phyloP scores from a whole-genome alignment of 2,888 invertebrate species.

The Tuta absoluta region DNA sequence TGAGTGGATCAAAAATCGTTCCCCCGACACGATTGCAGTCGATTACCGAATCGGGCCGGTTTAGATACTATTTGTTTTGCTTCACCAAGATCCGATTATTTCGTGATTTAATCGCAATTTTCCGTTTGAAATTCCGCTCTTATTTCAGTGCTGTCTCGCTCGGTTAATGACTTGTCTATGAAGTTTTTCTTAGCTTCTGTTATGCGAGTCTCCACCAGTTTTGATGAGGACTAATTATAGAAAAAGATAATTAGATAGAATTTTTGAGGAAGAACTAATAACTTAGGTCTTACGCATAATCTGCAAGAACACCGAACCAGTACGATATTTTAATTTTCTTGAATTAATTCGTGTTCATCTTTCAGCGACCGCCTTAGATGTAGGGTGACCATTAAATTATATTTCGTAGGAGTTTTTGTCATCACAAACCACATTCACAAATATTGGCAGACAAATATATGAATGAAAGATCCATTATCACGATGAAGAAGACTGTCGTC shows the following conservation, averaged over 20 bases:
- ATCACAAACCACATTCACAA: too few relatives aligned
- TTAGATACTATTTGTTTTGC: conserved; percentile 28
- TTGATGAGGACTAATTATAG: too few relatives aligned
- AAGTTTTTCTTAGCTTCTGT: not conserved
- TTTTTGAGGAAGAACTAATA: too few relatives aligned
- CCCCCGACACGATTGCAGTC: conserved; percentile 39
- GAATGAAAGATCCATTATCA: too few relatives aligned
- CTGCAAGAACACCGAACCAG: conserved; percentile 43
- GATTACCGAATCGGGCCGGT: conserved; percentile 35
- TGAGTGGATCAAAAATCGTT: conserved; percentile 22
- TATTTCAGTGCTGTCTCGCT: conserved; percentile 1
- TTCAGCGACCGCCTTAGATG: conserved; percentile 43
- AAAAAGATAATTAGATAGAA: too few relatives aligned
- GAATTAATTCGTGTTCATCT: conserved; percentile 60
- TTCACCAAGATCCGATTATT: conserved; percentile 28
- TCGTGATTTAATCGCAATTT: conserved; percentile 22
- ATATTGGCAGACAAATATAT: too few relatives aligned
- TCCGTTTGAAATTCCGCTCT: conserved; percentile 4
- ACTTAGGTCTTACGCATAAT: conserved; percentile 34
- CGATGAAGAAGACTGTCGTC: too few relatives aligned
- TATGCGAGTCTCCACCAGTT: not conserved
- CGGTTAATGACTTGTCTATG: conserved; percentile 8
- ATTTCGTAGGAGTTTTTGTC: not conserved
- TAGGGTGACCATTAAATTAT: conserved; percentile 24
- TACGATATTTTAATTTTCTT: conserved; percentile 56